A percentile compares a stretch with the other conserved stretches of the same genome.
These are phyloP conservation scores for Coreoperca whiteheadi DNA, from an alignment of 2,113 vertebrate species.

Conservation along the genomic window DNA sequence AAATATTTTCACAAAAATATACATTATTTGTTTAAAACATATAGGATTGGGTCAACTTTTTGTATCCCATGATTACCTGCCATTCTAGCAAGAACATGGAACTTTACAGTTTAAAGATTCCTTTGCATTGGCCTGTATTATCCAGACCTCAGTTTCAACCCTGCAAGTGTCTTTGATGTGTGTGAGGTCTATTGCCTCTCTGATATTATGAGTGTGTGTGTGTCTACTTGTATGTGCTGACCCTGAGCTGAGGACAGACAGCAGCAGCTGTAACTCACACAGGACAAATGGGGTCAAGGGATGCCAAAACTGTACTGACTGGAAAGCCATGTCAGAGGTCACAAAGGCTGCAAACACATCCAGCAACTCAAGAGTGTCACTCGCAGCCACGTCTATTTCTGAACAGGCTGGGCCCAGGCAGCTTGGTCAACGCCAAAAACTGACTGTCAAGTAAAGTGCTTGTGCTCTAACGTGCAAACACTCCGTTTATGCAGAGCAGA, in stretches of 20 bases:
- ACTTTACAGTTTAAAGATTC: neutral
- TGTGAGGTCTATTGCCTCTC: neutral
- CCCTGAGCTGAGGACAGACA: conserved; percentile 60
- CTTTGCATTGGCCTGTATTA: neutral
- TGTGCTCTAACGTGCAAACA: conserved; percentile 16
- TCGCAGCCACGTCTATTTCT: conserved; percentile 50
- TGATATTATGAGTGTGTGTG: neutral
- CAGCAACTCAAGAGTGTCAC: conserved; percentile 46
- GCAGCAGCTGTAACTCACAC: conserved; percentile 74
- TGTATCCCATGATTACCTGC: neutral
- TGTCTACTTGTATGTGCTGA: neutral
- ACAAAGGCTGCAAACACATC: conserved; percentile 49
- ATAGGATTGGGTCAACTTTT: neutral
- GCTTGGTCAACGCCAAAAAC: neutral
- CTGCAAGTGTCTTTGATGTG: neutral
- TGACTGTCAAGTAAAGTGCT: conserved; percentile 11
- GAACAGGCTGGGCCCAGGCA: conserved; percentile 13
- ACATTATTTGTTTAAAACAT: neutral
- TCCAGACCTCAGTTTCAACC: neutral
- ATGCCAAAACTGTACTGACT: conserved; percentile 73
- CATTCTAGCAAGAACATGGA: neutral
- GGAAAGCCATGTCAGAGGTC: conserved; percentile 77
- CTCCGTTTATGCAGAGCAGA: neutral
- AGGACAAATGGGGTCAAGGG: conserved; percentile 75
- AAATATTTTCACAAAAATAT: neutral